Evolutionary conservation across 2,888 invertebrate genomes (phyloP).

Genomic region (Phyllotreta striolata): DNA sequence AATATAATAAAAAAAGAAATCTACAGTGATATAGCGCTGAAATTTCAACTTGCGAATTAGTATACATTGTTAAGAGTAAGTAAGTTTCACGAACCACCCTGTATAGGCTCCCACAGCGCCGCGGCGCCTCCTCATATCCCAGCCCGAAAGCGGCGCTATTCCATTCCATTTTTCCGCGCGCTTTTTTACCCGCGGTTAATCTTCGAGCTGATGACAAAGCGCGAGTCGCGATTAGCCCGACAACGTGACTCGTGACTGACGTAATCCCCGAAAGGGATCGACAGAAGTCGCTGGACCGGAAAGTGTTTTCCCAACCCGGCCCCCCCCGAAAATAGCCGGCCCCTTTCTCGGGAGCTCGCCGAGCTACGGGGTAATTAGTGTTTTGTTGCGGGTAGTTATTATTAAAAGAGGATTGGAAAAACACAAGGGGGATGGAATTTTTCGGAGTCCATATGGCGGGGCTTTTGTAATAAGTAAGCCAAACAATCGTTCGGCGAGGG

Average conservation of each 20-base stretch:
- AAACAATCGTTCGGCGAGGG: no score
- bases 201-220: slow-evolving; percentile 51
- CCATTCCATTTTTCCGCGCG: slow-evolving; percentile 24
- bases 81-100: no score
- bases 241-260: slow-evolving; percentile 43
- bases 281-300: slow-evolving; percentile 52
- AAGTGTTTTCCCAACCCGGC: slow-evolving; percentile 44
- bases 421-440: no score
- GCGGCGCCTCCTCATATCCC: no score
- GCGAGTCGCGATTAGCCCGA: slow-evolving; percentile 42
- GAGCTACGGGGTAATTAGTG: slow-evolving; percentile 27
- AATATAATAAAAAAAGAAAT: no score
- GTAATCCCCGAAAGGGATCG: slow-evolving; percentile 51
- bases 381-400: slow-evolving; percentile 13
- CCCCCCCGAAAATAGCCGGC: slow-evolving; percentile 29
- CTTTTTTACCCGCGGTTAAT: slow-evolving; percentile 43
- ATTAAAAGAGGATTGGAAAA: slow-evolving; percentile 9
- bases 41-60: no score
- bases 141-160: slow-evolving; percentile 22
- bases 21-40: no score
- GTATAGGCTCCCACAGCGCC: no score
- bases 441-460: no score
- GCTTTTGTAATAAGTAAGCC: no score
- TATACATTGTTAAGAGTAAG: no score
- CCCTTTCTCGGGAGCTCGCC: slow-evolving; percentile 20